These are phyloP conservation scores for Stegana nigrithorax DNA, from an alignment of 2,888 invertebrate species.

Conservation along the genomic window DNA sequence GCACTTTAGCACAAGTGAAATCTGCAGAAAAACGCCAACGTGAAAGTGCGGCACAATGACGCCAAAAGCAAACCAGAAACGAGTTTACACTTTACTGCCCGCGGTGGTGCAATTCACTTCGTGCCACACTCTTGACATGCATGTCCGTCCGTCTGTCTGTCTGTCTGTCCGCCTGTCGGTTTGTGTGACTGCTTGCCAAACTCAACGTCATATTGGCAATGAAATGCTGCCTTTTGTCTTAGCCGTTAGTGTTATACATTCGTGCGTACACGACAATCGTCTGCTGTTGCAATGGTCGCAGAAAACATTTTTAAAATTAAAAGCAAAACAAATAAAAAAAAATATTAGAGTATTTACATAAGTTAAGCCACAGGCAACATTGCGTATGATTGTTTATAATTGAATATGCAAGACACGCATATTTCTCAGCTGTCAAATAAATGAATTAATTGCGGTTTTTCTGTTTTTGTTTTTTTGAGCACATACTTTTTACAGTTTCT, in stretches of 20 bases:
- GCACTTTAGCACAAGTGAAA: background rate
- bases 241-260: no score
- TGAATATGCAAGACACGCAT: no score
- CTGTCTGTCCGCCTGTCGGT: background rate
- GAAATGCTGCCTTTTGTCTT: no score
- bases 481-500: background rate
- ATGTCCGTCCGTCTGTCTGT: background rate
- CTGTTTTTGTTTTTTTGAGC: no score
- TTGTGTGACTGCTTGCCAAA: background rate
- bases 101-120: background rate
- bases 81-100: background rate
- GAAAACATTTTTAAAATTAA: no score
- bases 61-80: background rate
- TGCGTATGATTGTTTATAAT: no score
- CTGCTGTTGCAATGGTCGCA: no score
- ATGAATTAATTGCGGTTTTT: no score
- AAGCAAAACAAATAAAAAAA: no score
- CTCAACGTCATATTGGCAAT: background rate
- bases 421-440: background rate
- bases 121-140: background rate
- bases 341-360: no score
- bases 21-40: background rate
- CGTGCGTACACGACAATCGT: no score
- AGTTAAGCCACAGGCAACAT: no score
- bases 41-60: slow-evolving; percentile 1